These are phyloP conservation scores for Melangyna quadrimaculata DNA, from an alignment of 2,888 invertebrate species.

Conservation along the genomic window DNA sequence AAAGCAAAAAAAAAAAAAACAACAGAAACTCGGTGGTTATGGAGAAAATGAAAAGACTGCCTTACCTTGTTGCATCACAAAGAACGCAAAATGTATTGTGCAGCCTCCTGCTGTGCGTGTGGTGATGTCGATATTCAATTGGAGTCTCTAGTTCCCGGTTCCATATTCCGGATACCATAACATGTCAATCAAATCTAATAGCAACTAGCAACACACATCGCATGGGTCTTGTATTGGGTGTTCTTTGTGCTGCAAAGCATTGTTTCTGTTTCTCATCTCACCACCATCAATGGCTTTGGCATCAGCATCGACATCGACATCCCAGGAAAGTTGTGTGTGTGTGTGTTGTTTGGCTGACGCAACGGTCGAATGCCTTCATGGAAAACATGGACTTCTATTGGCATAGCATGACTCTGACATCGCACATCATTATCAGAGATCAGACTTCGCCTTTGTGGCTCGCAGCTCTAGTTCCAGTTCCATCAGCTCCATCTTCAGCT, in stretches of 20 bases:
- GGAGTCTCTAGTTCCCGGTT: constrained; percentile 49
- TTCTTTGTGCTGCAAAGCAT: constrained; percentile 54
- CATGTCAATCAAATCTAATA: constrained; percentile 77
- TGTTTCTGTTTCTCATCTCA: constrained; percentile 40
- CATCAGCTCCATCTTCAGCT: constrained; percentile 14
- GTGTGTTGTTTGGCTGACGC: not conserved
- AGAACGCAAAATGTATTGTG: constrained; percentile 38
- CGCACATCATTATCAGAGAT: constrained; percentile 70
- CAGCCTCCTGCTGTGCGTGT: constrained; percentile 51
- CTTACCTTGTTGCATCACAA: constrained; percentile 47
- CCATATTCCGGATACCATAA: constrained; percentile 78
- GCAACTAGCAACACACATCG: constrained; percentile 64
- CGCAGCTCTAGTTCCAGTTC: constrained; percentile 16
- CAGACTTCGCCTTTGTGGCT: constrained; percentile 52
- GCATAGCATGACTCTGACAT: constrained; percentile 67
- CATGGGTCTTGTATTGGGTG: constrained; percentile 56
- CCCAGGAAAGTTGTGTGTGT: not conserved
- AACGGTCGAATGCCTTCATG: constrained; percentile 25
- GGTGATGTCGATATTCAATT: constrained; percentile 63
- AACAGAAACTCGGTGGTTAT: not conserved
- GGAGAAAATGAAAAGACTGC: not conserved
- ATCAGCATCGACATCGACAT: not conserved
- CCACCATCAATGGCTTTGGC: constrained; percentile 1
- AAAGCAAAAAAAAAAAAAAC: not conserved
- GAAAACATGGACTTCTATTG: constrained; percentile 39